Evolutionary conservation across 37 sponge, comb jelly and placozoan genomes (phyloP), one percentile per base, ranked within the genome.

Genomic region (Sycon ciliatum): DNA sequence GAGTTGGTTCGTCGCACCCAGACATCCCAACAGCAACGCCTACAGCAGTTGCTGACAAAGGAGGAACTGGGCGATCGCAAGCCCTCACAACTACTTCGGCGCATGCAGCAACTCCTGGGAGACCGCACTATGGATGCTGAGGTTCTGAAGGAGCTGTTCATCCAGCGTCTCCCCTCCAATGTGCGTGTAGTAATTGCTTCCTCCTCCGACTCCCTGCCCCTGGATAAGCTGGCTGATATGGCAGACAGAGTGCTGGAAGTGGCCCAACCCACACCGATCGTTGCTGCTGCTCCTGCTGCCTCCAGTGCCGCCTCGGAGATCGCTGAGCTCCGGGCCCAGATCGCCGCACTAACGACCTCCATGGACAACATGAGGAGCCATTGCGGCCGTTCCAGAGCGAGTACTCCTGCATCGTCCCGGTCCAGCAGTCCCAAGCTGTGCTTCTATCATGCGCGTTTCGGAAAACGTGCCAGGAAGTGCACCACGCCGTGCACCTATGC

Each of bases 161-260:
- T 83, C 31, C 85, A 84, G 28, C 57, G 85, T 4, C 65, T 79
- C 32, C 80, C 85, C 1, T 4, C 70, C 26, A 74, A 75, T 29
- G 73, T 79, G 6, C 67, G 80, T 22, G 79, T 84, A 80, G 73
- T 84, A 0, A 39, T 84, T 9, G 80, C 80, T 40, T 79, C 72
- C 7, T 36, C 80, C 20, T 35, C 11, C 16, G 58, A 20, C 46
- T 57, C 72, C 24, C 3, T 2, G 33, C 35, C 34, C 54, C 68
- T 85, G 0, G 56, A 34, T 1, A 16, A 38, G 24, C 65, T 79
- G 3, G 85, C 80, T n/a, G 80, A 76, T 28, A 42, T 84, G 57
- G 76, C 80, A 34, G 80, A 79, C 36, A 84, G 72, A 31, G 66
- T 84, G 26, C 35, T 75, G 0, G 85, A 84, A 58, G 23, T 5